Percentiles rank a stretch among this genome's conserved stretches.
phyloP scores from a whole-genome alignment of 1,140 invertebrate genomes.

The Dendroctonus ponderosae region DNA sequence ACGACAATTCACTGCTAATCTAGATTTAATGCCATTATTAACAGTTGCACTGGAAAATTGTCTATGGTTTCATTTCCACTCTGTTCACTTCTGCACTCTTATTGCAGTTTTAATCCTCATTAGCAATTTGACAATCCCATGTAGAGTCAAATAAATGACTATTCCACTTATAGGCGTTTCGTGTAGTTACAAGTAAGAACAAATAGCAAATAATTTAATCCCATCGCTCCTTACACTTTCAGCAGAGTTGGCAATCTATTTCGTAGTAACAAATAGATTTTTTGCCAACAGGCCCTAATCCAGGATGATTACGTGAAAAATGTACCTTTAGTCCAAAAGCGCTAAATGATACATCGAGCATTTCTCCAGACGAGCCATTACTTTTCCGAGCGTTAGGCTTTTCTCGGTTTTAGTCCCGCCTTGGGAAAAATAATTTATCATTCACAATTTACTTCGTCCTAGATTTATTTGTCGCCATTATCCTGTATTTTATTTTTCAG shows the following conservation, averaged over 20 bases:
- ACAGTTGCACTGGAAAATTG: too few species aligned
- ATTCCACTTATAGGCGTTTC: too few species aligned
- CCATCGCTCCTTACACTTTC: not conserved
- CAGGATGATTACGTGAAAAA: constrained; percentile 34
- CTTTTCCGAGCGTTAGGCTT: constrained; percentile 25
- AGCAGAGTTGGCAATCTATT: constrained; percentile 23
- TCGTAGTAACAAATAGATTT: constrained; percentile 14
- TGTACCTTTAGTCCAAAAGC: constrained; percentile 29
- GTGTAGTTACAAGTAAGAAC: too few species aligned
- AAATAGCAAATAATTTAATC: too few species aligned
- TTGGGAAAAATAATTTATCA: constrained; percentile 31
- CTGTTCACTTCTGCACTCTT: too few species aligned
- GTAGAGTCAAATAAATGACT: too few species aligned
- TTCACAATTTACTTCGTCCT: constrained; percentile 31
- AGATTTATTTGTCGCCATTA: constrained; percentile 33
- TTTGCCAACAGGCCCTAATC: constrained; percentile 26
- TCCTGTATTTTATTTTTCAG: constrained; percentile 24
- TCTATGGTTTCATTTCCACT: too few species aligned
- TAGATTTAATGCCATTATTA: too few species aligned
- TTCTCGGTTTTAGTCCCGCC: constrained; percentile 17
- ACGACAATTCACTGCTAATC: too few species aligned
- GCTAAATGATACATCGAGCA: constrained; percentile 34
- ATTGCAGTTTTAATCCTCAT: too few species aligned
- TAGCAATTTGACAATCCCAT: too few species aligned
- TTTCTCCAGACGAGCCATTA: constrained; percentile 34